A percentile compares a stretch with the other conserved stretches of the same genome.
These are phyloP conservation scores for Amblyjoppa proteus DNA, from an alignment of 2,888 invertebrate species.

Conservation along the genomic window DNA sequence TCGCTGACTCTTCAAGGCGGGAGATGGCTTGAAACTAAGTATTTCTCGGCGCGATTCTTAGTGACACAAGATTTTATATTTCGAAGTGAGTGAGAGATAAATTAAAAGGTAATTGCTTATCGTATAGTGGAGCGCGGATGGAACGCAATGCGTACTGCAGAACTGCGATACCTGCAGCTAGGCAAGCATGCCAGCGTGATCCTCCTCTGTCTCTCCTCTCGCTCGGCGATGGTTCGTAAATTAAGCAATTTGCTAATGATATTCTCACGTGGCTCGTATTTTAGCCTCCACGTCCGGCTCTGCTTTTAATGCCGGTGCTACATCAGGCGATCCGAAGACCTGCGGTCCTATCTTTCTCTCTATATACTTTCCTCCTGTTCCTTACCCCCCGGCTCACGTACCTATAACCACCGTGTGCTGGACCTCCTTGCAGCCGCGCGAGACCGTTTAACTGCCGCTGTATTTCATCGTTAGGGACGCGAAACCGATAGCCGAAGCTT, in stretches of 20 bases:
- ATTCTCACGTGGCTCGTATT: constrained; percentile 84
- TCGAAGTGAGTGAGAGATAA: constrained; percentile 37
- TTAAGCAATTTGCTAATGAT: constrained; percentile 85
- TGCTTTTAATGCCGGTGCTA: constrained; percentile 81
- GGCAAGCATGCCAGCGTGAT: neutral
- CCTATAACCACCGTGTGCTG: constrained; percentile 44
- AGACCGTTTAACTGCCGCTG: constrained; percentile 77
- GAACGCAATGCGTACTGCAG: constrained; percentile 22
- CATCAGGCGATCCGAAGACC: constrained; percentile 76
- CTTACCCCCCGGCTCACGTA: constrained; percentile 22
- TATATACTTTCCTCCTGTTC: constrained; percentile 46
- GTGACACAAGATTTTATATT: constrained; percentile 30
- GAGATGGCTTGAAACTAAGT: neutral
- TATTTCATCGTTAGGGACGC: constrained; percentile 78
- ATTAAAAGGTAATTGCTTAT: constrained; percentile 44
- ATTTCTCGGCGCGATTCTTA: constrained; percentile 11
- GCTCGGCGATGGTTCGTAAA: constrained; percentile 79
- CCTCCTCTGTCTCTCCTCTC: constrained; percentile 18
- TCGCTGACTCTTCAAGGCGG: neutral
- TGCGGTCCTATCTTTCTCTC: constrained; percentile 57
- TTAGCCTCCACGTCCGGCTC: constrained; percentile 79
- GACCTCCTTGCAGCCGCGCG: constrained; percentile 77
- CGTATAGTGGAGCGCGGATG: neutral
- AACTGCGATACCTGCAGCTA: constrained; percentile 8
- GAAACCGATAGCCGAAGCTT: constrained; percentile 74